These are phyloP conservation scores for Siphlonurus alternatus DNA, from an alignment of 2,888 invertebrate genomes.

Conservation along the genomic window DNA sequence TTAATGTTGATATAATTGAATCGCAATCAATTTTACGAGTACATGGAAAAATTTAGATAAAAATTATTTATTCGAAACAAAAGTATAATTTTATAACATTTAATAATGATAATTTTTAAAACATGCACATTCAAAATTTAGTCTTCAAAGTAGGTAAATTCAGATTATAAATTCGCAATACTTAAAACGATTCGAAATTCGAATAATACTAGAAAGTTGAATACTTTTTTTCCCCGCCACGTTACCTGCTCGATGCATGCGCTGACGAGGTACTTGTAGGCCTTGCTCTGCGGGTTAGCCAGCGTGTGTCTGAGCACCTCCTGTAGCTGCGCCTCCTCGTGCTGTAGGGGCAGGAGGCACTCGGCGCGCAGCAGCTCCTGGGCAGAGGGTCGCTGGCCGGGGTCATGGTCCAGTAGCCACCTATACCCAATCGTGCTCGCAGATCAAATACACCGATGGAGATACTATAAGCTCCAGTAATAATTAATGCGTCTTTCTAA, in stretches of 20 bases:
- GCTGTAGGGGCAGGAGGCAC: conserved; percentile 64
- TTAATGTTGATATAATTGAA: no score
- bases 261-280: conserved; percentile 51
- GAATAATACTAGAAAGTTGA: conserved; percentile 4
- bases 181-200: background rate
- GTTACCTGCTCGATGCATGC: conserved; percentile 36
- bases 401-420: conserved; percentile 78
- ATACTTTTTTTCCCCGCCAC: background rate
- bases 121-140: no score
- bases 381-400: conserved; percentile 65
- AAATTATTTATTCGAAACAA: no score
- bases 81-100: no score
- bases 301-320: conserved; percentile 69
- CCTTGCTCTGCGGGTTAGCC: conserved; percentile 60
- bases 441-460: conserved; percentile 5
- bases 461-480: background rate
- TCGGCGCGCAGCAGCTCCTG: conserved; percentile 67
- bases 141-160: no score
- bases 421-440: conserved; percentile 22
- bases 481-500: background rate
- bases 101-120: no score
- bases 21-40: no score
- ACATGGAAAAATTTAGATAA: no score
- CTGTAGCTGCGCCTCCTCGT: conserved; percentile 73
- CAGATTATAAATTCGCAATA: background rate